Base-by-base conservation (phyloP, 35 echinoderm and acorn worm genomes). In the Holothuria glaberrima region DNA sequence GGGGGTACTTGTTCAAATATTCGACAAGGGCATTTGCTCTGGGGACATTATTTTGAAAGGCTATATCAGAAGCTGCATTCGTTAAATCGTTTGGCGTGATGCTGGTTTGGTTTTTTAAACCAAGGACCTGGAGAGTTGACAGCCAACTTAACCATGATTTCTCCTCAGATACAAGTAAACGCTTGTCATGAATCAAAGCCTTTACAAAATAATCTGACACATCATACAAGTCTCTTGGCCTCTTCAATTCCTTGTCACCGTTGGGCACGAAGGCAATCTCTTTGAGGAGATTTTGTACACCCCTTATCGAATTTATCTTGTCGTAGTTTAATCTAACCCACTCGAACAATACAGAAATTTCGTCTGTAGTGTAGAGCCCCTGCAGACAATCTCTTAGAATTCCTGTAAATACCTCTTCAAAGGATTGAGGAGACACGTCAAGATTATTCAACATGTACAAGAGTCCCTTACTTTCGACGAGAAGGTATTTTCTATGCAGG, bases 151-250 rank as follows among this genome's bases (percentile, higher is more conserved):
- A 5, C 14, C 58, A 26, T 20, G 74, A 77, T 18, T 24, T 56
- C 7, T 77, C 27, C n/a, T 13, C 0, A 59, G 27, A 59, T 48
- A 84, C 22, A 38, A 50, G 75, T 5, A 89, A 27, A 50, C 30
- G 19, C 6, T 1, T 36, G 12, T 76, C 30, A n/a, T 20, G 24
- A 73, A 78, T 35, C 31, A 89, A 77, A 36, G 46, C 14, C 30
- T 61, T 65, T 9, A 52, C 59, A 52, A 77, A 72, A 12, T 89
- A 13, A 89, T 89, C 72, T 59, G 70, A 63, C 9, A 30, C 48
- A 61, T 89, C 88, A 77, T 61, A 89, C 33, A 73, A 33, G 12
- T 89, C 88, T 24, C 48, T 71, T 14, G 88, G 59, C n/a, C 46
- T 58, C 33, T 61, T 75, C 59, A 84, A 20, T 18, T 30, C 57